Base-by-base conservation (phyloP, 2,888 invertebrate genomes). In the Lithophane ornitopus region DNA sequence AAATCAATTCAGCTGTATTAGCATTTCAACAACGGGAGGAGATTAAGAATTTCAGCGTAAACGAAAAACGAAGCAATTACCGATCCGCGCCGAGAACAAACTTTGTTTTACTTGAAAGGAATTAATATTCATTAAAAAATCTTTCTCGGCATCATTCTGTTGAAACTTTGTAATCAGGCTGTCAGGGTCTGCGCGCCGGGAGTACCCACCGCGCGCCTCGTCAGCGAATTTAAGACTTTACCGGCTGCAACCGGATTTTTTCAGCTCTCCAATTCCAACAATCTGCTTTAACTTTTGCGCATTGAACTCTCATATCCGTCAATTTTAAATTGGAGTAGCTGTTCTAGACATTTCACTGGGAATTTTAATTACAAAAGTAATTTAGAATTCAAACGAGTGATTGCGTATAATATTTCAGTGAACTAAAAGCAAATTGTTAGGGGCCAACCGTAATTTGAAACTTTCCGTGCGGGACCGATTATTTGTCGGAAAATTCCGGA, bases 111-210 rank as follows among this genome's bases (percentile, higher is more conserved):
- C 94, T 94, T 92, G 92, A 91, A 92, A 91, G 92, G 94, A 95
- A 96, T 96, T 96, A 96, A 96, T 96, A 96, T 96, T 95, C 96
- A 96, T 96, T 96, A 95, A 95, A 96, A 95, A 95, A 95, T 95
- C 94, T 94, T 94, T 93, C 93, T 91, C 93, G 92, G 90, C 93
- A 93, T 94, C 94, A 94, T 94, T 95, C 93, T 91, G 93, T 91
- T 93, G 92, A 94, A 96, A 96, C 94, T 96, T 96, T 93, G 94
- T 95, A 95, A 96, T 96, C 95, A 94, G 93, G 88, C 92, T 92
- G 94, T 91, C 92, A 90, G 91, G 86, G 81, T 77, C 74, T 62
- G 82, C 69, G 77, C 75, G 76, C 74, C 79, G 80, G 77, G 77
- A 82, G 82, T 80, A 62, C 62, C 74, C 82, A 59, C 74, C 61